Conservation (phyloP, 2,797 vertebrate genomes). For the Parotocinclus haroldoi region DNA sequence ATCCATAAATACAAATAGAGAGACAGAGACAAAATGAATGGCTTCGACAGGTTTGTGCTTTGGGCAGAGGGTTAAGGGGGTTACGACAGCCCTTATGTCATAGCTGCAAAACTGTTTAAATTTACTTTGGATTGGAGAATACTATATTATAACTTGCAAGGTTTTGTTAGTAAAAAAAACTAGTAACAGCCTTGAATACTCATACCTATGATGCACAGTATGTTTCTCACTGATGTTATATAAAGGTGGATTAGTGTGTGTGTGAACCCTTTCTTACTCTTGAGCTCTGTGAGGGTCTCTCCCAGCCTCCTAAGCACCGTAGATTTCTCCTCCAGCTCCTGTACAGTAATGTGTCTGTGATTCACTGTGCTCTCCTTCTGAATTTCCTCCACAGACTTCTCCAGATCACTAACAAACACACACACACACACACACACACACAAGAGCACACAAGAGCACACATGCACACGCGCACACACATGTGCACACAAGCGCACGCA, state of each 20-base stretch:
- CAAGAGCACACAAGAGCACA: slow-evolving; percentile 1
- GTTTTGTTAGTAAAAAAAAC: too few species aligned
- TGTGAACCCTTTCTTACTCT: slow-evolving; percentile 77
- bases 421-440: too few species aligned
- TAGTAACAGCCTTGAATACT: too few species aligned
- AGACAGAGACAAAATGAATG: not conserved
- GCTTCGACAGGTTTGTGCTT: too few species aligned
- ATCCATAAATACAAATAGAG: too few species aligned
- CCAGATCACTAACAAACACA: slow-evolving; percentile 83
- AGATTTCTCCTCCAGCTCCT: slow-evolving; percentile 94
- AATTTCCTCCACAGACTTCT: slow-evolving; percentile 94
- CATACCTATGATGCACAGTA: not conserved
- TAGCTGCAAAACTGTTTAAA: too few species aligned
- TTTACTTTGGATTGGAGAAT: too few species aligned
- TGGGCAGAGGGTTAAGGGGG: too few species aligned
- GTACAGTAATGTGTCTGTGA: slow-evolving; percentile 84
- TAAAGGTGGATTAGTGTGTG: slow-evolving; percentile 24
- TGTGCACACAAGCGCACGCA: not conserved
- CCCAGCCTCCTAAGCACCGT: slow-evolving; percentile 88
- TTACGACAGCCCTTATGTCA: too few species aligned
- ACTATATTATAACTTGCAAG: too few species aligned
- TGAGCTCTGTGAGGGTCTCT: slow-evolving; percentile 91
- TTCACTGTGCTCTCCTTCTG: slow-evolving; percentile 87
- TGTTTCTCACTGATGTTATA: not conserved
- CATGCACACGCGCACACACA: slow-evolving; percentile 3